Conservation (phyloP, 2,113 vertebrate genomes). For the Cebus imitator region DNA sequence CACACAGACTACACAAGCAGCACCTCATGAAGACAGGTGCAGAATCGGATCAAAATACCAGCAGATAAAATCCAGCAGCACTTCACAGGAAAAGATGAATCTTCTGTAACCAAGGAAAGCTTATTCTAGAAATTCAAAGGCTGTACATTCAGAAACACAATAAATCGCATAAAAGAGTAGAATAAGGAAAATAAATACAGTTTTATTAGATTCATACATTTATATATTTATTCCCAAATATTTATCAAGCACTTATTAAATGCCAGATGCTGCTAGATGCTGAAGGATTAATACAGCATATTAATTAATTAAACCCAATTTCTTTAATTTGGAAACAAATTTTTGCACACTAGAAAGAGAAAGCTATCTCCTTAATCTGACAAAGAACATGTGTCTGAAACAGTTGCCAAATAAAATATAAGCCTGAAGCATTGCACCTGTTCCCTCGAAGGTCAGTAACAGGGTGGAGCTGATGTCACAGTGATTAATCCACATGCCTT, state of each 20-base stretch:
- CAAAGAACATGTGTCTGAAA: background rate
- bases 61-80: accelerated
- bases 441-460: too few species aligned
- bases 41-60: background rate
- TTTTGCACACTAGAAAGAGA: background rate
- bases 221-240: background rate
- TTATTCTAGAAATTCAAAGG: background rate
- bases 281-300: background rate
- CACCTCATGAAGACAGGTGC: accelerated
- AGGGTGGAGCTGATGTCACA: background rate
- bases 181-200: background rate
- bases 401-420: background rate
- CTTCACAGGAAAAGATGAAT: background rate
- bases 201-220: too few species aligned
- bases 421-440: background rate
- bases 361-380: background rate
- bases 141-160: background rate
- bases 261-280: background rate
- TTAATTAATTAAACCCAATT: background rate
- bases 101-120: background rate
- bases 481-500: accelerated
- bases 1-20: too few species aligned
- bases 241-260: background rate
- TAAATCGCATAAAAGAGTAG: background rate
- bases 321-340: too few species aligned